Evolutionary conservation across 1,140 invertebrate genomes (phyloP).

Genomic region (Drosophila truncata): DNA sequence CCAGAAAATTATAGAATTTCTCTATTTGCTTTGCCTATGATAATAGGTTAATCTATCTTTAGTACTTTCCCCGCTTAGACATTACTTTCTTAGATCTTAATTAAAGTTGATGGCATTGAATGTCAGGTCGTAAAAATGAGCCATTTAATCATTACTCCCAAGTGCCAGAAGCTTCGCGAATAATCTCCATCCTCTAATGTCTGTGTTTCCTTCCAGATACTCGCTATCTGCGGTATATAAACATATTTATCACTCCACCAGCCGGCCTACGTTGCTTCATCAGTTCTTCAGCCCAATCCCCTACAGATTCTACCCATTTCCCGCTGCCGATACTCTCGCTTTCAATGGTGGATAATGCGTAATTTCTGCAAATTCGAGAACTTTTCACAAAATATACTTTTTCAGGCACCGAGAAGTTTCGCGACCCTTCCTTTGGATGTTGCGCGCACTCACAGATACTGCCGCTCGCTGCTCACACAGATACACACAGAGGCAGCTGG

Average conservation of each 20-base stretch:
- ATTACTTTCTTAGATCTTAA: neutral
- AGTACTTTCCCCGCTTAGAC: neutral
- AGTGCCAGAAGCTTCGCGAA: slow-evolving; percentile 25
- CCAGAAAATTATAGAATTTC: slow-evolving; percentile 3
- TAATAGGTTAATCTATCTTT: neutral
- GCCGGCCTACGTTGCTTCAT: neutral
- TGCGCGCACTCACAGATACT: slow-evolving; percentile 13
- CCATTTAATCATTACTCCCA: neutral
- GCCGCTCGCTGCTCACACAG: slow-evolving; percentile 1
- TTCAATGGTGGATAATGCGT: slow-evolving; percentile 49
- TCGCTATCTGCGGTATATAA: slow-evolving; percentile 1
- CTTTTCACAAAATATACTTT: slow-evolving; percentile 31
- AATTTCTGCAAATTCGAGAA: slow-evolving; percentile 64
- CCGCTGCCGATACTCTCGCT: slow-evolving; percentile 42
- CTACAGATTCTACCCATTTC: slow-evolving; percentile 9
- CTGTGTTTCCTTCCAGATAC: neutral
- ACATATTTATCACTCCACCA: slow-evolving; percentile 39
- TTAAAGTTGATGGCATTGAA: neutral
- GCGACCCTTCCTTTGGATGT: slow-evolving; percentile 19
- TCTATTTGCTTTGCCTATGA: neutral
- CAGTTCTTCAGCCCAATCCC: neutral
- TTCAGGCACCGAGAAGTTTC: slow-evolving; percentile 55
- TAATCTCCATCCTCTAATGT: neutral
- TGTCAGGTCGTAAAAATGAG: neutral
- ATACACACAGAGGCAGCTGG: slow-evolving; percentile 13